A percentile compares a stretch with the other conserved stretches of the same genome.
phyloP scores from a whole-genome alignment of 1,140 invertebrate species.

The Araneus ventricosus region DNA sequence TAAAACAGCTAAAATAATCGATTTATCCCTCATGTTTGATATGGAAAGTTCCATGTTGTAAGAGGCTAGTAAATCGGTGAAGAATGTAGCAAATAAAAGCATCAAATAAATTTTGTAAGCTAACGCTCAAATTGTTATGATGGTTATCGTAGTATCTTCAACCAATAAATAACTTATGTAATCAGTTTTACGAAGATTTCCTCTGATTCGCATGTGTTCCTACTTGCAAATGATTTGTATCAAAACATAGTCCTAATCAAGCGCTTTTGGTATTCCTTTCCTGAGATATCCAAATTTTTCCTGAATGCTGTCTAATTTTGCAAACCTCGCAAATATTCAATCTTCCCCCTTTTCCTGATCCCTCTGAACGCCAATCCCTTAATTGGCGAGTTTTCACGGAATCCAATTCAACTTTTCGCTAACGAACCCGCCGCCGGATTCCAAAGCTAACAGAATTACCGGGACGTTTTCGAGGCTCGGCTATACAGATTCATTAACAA shows the following conservation, averaged over 20 bases:
- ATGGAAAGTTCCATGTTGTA: too few species aligned
- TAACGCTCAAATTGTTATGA: too few species aligned
- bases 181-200: too few species aligned
- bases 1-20: too few species aligned
- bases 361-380: neutral
- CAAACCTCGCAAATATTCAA: neutral
- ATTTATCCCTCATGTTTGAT: too few species aligned
- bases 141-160: too few species aligned
- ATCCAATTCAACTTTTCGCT: conserved; percentile 15
- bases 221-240: neutral
- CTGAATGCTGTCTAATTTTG: neutral
- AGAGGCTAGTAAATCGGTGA: too few species aligned
- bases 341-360: neutral
- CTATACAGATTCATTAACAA: conserved; percentile 3
- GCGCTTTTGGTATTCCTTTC: neutral
- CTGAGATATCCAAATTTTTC: neutral
- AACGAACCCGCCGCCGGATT: conserved; percentile 1
- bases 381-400: neutral
- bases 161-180: too few species aligned
- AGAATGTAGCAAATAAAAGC: too few species aligned
- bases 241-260: neutral
- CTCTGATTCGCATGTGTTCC: too few species aligned
- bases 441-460: conserved; percentile 37
- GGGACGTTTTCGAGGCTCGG: neutral
- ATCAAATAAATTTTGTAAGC: too few species aligned